Evolutionary conservation across 2,888 invertebrate genomes (phyloP).

Genomic region (Hydroisotoma schaefferi): DNA sequence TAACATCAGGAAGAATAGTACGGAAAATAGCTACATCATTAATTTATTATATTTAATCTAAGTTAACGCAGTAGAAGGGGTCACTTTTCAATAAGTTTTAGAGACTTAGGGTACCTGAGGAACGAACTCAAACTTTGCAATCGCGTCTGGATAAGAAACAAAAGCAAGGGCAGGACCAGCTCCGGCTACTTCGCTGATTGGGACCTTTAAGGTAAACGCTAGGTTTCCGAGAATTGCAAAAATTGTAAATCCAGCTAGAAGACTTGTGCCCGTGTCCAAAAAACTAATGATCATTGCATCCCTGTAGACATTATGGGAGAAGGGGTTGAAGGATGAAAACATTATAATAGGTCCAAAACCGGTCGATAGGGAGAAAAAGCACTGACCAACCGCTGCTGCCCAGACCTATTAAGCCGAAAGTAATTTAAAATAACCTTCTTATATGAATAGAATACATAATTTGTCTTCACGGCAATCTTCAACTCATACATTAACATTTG

Average conservation of each 20-base stretch:
- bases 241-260: slow-evolving; percentile 76
- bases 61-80: not conserved
- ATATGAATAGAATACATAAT: too few relatives aligned
- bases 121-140: slow-evolving; percentile 68
- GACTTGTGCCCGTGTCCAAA: slow-evolving; percentile 75
- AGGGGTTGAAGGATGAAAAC: slow-evolving; percentile 63
- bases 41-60: not conserved
- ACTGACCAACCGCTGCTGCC: slow-evolving; percentile 74
- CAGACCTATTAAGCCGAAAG: too few relatives aligned
- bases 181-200: slow-evolving; percentile 63
- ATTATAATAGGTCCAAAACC: slow-evolving; percentile 55
- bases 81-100: not conserved
- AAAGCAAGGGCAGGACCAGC: slow-evolving; percentile 77
- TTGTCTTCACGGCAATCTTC: too few relatives aligned
- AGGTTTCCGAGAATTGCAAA: slow-evolving; percentile 73
- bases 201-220: slow-evolving; percentile 60
- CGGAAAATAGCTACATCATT: slow-evolving; percentile 64
- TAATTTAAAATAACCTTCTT: too few relatives aligned
- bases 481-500: not conserved
- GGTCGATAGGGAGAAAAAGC: slow-evolving; percentile 65
- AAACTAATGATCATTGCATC: slow-evolving; percentile 77
- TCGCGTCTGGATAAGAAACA: slow-evolving; percentile 78
- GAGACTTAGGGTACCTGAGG: slow-evolving; percentile 61
- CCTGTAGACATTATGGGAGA: slow-evolving; percentile 68
- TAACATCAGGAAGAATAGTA: slow-evolving; percentile 77